A percentile compares a stretch with the other conserved stretches of the same genome.
Evolutionary conservation across 2,113 vertebrate species (phyloP).

Genomic region (Ailuropoda melanoleuca): DNA sequence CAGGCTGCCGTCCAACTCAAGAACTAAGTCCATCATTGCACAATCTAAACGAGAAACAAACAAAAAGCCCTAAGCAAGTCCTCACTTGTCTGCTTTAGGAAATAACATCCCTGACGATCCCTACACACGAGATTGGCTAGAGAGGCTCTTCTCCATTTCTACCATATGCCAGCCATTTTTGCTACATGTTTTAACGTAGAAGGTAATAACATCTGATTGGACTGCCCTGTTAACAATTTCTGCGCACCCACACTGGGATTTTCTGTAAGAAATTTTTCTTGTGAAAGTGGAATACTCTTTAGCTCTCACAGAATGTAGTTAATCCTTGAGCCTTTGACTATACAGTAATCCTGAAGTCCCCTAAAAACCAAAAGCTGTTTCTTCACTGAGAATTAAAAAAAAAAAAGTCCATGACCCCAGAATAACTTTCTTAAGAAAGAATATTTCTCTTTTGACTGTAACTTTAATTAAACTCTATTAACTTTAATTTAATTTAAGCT

Average conservation of each 20-base stretch:
- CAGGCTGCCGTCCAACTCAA: not conserved
- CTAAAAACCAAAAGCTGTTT: conserved; percentile 1
- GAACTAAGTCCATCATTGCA: conserved; percentile 25
- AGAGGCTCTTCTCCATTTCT: not conserved
- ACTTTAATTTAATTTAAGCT: conserved; percentile 76
- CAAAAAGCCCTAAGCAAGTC: conserved; percentile 31
- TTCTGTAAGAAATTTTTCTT: not conserved
- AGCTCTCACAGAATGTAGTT: not conserved
- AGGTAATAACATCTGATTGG: not conserved
- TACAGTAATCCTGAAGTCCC: not conserved
- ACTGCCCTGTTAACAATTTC: not conserved
- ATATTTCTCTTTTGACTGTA: conserved; percentile 67
- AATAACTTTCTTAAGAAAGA: conserved; percentile 46
- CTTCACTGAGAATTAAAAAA: not conserved
- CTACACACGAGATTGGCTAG: not conserved
- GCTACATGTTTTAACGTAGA: not conserved
- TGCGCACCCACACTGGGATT: not conserved
- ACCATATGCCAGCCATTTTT: not conserved
- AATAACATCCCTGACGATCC: not conserved
- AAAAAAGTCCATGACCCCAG: conserved; percentile 28
- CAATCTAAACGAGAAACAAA: conserved; percentile 55
- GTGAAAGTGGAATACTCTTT: not conserved
- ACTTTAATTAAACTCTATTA: conserved; percentile 79
- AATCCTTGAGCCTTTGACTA: not conserved
- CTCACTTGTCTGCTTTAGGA: conserved; percentile 44